Percentiles rank a stretch among this genome's conserved stretches.
These are phyloP conservation scores for Dissostichus mawsoni DNA, from an alignment of 2,113 vertebrate species.

Conservation along the genomic window DNA sequence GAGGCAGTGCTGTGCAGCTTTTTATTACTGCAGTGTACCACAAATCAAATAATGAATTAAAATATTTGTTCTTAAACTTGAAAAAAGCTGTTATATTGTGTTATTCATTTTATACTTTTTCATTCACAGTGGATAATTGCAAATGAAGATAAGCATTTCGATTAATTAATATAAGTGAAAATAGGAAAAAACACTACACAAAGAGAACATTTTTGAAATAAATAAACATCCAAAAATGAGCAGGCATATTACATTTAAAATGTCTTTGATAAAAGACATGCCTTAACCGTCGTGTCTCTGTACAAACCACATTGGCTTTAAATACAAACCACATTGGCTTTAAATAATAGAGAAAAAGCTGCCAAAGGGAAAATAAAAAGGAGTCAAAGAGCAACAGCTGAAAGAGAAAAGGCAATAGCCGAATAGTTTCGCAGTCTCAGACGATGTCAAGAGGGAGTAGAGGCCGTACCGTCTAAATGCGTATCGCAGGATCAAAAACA, in stretches of 20 bases:
- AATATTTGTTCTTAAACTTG: background rate
- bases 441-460: conserved; percentile 40
- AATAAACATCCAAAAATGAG: background rate
- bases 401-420: conserved; percentile 2
- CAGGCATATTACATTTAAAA: background rate
- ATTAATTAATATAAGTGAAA: too few species aligned
- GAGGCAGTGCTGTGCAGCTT: background rate
- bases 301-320: conserved; percentile 1
- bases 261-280: conserved; percentile 4
- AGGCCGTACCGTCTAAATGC: conserved; percentile 30
- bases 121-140: background rate
- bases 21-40: background rate
- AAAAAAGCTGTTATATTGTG: background rate
- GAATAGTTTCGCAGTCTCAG: conserved; percentile 15
- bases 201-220: background rate
- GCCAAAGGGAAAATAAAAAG: conserved; percentile 18
- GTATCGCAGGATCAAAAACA: conserved; percentile 45
- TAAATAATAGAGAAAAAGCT: background rate
- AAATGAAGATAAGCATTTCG: background rate
- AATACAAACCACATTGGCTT: conserved; percentile 5
- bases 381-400: conserved; percentile 21
- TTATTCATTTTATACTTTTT: background rate
- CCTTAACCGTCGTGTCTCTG: background rate
- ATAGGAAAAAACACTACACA: background rate
- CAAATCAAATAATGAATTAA: background rate